Conservation (phyloP, 2,113 vertebrate species). For the Cyanoliseus patagonus region DNA sequence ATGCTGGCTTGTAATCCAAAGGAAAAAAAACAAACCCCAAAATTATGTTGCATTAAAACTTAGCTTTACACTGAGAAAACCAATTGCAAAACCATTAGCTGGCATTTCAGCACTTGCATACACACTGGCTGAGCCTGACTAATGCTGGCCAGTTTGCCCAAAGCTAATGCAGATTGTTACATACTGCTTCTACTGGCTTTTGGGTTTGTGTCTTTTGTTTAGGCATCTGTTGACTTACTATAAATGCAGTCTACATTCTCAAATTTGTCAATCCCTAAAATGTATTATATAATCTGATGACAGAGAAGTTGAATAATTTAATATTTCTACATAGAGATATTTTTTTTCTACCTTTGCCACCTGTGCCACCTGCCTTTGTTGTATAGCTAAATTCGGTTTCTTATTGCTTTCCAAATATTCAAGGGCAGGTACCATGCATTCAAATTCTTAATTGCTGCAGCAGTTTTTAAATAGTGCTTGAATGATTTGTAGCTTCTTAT, state of each 20-base stretch:
- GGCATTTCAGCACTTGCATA: not conserved
- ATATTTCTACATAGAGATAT: not conserved
- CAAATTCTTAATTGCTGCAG: not conserved
- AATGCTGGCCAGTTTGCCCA: not conserved
- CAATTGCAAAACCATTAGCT: not conserved
- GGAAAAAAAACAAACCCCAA: not conserved
- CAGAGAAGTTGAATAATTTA: not conserved
- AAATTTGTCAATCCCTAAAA: not conserved
- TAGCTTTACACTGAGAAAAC: not conserved
- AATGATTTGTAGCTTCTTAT: not conserved
- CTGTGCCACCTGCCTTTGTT: not conserved
- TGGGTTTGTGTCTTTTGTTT: not conserved
- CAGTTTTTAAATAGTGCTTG: not conserved
- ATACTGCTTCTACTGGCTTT: not conserved
- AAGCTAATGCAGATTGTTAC: not conserved
- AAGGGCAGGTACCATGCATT: not conserved
- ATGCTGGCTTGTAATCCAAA: not conserved
- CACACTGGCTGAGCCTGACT: not conserved
- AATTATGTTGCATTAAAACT: not conserved
- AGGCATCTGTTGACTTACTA: not conserved
- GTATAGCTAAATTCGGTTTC: not conserved
- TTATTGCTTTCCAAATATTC: not conserved
- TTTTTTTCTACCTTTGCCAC: not conserved
- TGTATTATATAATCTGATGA: not conserved
- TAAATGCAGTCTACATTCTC: not conserved